Evolutionary conservation across 1,140 invertebrate genomes (phyloP), one percentile per base, ranked within the genome.

Genomic region (Papilio xuthus): DNA sequence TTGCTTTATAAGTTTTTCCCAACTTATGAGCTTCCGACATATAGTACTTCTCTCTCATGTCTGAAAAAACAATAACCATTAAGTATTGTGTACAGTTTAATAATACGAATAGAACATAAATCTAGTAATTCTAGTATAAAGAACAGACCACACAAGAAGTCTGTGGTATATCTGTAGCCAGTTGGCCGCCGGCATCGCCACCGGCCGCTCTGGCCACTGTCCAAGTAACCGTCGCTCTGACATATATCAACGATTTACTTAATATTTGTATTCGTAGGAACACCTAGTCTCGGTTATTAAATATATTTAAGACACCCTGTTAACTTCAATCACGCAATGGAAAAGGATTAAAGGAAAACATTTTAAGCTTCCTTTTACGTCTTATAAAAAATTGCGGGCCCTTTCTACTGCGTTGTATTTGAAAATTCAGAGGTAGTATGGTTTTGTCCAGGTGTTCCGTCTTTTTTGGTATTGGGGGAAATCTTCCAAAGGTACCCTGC

Each of bases 81-180:
- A 37, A 37, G 32, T 3, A 37, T 7, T 1, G 32, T 37, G 32
- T 37, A 37, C 2, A 32, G 32, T 37, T 7, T 37, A 37, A 37
- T 37, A 37, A 6, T 37, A 37, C 7, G 0, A 37, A 37, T 37
- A 37, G 7, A 28, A 42, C 12, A 73, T 73, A 73, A 73, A 73
- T 73, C 71, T 42, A 44, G 20, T 20, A 73, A 23, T 73, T 10
- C n/a, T 73, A 20, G 42, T n/a, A 81, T 81, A 71, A 79, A 53
- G 50, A 42, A 26, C 32, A 77, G 83, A 84, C 83, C 83, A 79
- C 83, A 84, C 83, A 84, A 81, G 83, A 80, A 77, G 77, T 63
- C 80, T 77, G 79, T 81, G 78, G 80, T 80, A 70, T 53, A 41
- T 76, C 75, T 41, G 37, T 70, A 37, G 37, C 32, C 18, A 41